Percentiles rank a stretch among this genome's conserved stretches.
These are phyloP conservation scores for Andrena bucephala DNA, from an alignment of 2,888 invertebrate species.

Conservation along the genomic window DNA sequence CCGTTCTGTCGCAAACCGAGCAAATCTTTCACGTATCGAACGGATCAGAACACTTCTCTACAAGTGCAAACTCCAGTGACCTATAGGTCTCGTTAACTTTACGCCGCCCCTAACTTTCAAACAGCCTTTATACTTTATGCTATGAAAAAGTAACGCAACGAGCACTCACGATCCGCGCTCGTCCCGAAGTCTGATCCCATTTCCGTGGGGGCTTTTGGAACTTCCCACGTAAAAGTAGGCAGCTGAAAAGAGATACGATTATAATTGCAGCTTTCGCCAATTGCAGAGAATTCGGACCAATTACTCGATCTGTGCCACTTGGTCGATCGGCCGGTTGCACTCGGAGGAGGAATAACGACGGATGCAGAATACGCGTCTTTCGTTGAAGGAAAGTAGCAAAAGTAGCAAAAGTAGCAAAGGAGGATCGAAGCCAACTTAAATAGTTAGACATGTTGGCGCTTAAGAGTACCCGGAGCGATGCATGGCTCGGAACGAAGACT, in stretches of 20 bases:
- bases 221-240: constrained; percentile 96
- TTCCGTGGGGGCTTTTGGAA: constrained; percentile 88
- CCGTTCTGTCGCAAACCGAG: constrained; percentile 85
- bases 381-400: constrained; percentile 2
- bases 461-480: no score
- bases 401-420: constrained; percentile 41
- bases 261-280: constrained; percentile 10
- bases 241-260: constrained; percentile 86
- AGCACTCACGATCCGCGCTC: constrained; percentile 90
- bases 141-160: not conserved
- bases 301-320: constrained; percentile 1
- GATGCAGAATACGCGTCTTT: not conserved
- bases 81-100: no score
- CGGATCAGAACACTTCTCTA: no score
- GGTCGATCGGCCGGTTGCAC: constrained; percentile 5
- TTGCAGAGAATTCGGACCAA: not conserved
- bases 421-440: constrained; percentile 5
- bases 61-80: no score
- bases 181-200: constrained; percentile 92
- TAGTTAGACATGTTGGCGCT: no score
- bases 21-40: not conserved
- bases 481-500: no score
- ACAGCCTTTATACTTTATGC: not conserved
- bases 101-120: not conserved
- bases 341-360: no score